A percentile compares a stretch with the other conserved stretches of the same genome.
These are phyloP conservation scores for Lasioglossum malachurum DNA, from an alignment of 2,888 invertebrate genomes.

Conservation along the genomic window DNA sequence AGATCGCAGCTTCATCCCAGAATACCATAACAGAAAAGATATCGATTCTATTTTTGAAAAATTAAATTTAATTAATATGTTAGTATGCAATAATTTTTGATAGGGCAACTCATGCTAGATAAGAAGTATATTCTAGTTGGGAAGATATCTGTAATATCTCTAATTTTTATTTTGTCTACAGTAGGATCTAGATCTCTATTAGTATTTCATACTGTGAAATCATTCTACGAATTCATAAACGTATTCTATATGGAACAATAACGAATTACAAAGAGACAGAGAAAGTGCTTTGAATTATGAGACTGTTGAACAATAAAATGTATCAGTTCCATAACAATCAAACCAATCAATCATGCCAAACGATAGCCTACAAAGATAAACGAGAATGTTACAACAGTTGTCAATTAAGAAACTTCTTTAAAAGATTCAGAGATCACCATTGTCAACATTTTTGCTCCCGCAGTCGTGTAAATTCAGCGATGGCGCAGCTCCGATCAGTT, in stretches of 20 bases:
- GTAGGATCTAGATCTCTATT: neutral
- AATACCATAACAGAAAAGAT: neutral
- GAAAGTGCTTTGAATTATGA: neutral
- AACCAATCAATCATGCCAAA: neutral
- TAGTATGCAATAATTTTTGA: neutral
- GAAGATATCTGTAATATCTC: neutral
- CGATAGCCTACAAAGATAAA: neutral
- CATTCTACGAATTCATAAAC: neutral
- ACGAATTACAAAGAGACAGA: neutral
- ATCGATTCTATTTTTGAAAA: neutral
- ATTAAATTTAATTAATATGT: neutral
- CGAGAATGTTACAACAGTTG: neutral
- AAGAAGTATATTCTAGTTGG: neutral
- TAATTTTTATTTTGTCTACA: neutral
- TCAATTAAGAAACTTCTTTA: neutral
- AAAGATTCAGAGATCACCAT: neutral
- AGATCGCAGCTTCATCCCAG: neutral
- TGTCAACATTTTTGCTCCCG: neutral
- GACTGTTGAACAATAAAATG: neutral
- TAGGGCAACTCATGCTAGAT: neutral
- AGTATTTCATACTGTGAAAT: neutral
- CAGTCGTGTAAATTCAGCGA: neutral
- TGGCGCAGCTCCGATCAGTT: neutral
- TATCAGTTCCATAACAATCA: neutral
- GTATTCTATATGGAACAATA: neutral